Evolutionary conservation across 2,888 invertebrate species (phyloP), one percentile per base, ranked within the genome.

Genomic region (Pollenia griseotomentosa): DNA sequence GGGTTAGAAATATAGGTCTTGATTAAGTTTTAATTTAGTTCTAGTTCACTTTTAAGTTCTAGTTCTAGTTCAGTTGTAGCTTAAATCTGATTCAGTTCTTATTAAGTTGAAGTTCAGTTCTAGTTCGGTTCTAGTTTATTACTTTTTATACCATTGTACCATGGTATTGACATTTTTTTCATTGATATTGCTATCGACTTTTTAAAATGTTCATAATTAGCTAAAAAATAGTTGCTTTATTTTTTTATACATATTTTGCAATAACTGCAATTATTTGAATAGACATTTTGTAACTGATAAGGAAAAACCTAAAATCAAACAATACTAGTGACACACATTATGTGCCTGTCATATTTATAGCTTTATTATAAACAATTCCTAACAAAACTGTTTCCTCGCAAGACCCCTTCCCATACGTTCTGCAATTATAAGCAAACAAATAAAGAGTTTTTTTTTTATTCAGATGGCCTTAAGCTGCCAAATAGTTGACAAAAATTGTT

Each of bases 261-360:
- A 61, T 33, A 70, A 59, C 44, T 12, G 16, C 73, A 57, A 48
- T 66, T 44, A 80, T 40, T 71, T 63, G 19, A 68, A 48, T 33
- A 55, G 63, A 71, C 48, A 42, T 66, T 57, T 81, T 57, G 5
- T 6, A 55, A 66, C 51, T 66, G 8, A 19, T 63, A 12, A 40
- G 14, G 2, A 16, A 57, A 46, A 66, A 33, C 14, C 12, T 46
- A 33, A 63, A 80, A 71, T 8, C 73, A 71, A 81, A 81, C 57
- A 63, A 66, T 66, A 46, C 53, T 70, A 70, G 61, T 84, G 84
- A 84, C 84, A 84, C 61, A 79, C 68, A 78, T 84, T 68, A 84
- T 84, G 84, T 68, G 79, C 51, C 40, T 84, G 84, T 84, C 84
- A 84, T 84, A 82, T 81, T 65, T 77, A 81, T 81, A 65, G 65